Percentiles rank a stretch among this genome's conserved stretches.
Conservation (phyloP, 1,140 invertebrate species). For the Ruditapes philippinarum region DNA sequence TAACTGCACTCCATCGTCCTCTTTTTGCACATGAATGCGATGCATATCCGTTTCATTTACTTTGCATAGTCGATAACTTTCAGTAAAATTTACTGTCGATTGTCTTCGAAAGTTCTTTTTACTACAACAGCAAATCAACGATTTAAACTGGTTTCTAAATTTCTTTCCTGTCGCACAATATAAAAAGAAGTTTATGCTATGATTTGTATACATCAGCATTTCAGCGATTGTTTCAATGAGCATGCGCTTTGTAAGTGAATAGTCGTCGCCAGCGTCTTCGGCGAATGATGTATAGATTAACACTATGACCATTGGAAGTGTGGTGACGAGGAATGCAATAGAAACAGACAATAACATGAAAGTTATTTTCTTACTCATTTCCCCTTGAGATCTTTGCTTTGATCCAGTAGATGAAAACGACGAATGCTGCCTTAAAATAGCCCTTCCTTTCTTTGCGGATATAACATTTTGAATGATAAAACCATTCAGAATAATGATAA, state of each 20-base stretch:
- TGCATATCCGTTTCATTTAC: neutral
- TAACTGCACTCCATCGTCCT: neutral
- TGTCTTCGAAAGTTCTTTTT: neutral
- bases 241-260: conserved; percentile 55
- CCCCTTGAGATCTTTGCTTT: conserved; percentile 25
- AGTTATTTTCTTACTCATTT: conserved; percentile 79
- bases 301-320: conserved; percentile 84
- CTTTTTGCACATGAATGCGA: neutral
- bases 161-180: conserved; percentile 85
- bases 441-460: conserved; percentile 19
- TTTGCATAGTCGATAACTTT: neutral
- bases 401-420: conserved; percentile 11
- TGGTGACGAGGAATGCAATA: conserved; percentile 84
- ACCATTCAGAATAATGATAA: conserved; percentile 77
- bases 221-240: conserved; percentile 81
- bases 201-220: conserved; percentile 86
- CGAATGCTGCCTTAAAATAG: neutral
- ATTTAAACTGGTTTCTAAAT: conserved; percentile 81
- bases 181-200: no score
- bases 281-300: conserved; percentile 78
- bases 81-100: neutral
- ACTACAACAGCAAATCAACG: conserved; percentile 20
- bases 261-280: conserved; percentile 61
- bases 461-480: conserved; percentile 76
- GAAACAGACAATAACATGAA: conserved; percentile 85